Conservation (phyloP, 23 tunicate species). For the Trididemnum miniatum region DNA sequence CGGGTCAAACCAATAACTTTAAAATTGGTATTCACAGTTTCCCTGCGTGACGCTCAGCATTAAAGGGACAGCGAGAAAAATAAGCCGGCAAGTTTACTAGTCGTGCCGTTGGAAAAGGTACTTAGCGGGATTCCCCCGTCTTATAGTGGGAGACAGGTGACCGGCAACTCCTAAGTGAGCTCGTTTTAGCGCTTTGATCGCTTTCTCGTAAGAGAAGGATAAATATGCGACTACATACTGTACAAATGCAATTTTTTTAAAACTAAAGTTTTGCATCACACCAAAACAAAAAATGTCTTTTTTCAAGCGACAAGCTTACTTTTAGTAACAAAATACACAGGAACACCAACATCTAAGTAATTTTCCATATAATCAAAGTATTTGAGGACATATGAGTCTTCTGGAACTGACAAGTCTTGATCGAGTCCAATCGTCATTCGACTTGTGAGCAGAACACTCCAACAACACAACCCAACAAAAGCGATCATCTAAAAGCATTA, state of each 20-base stretch:
- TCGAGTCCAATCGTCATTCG: conserved; percentile 84
- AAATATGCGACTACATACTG: background rate
- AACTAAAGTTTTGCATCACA: background rate
- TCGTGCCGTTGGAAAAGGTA: no score
- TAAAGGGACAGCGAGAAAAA: no score
- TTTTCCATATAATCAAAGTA: conserved; percentile 98
- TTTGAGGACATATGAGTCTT: conserved; percentile 83
- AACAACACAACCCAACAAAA: conserved; percentile 62
- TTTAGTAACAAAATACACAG: conserved; percentile 97
- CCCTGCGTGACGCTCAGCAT: no score
- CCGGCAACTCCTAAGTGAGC: no score
- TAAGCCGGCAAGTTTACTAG: no score
- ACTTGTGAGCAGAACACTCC: conserved; percentile 50
- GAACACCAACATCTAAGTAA: conserved; percentile 92
- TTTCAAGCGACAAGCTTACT: conserved; percentile 45
- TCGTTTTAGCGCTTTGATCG: no score
- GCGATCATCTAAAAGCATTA: conserved; percentile 66
- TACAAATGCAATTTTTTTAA: background rate
- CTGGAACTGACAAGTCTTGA: conserved; percentile 95
- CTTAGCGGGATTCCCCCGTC: no score
- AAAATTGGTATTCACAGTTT: no score
- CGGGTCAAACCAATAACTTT: no score
- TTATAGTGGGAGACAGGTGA: no score
- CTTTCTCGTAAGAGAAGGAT: no score
- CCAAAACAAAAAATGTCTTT: background rate